phyloP scores from a whole-genome alignment of 2,113 vertebrate genomes.

The Tympanuchus pallidicinctus region DNA sequence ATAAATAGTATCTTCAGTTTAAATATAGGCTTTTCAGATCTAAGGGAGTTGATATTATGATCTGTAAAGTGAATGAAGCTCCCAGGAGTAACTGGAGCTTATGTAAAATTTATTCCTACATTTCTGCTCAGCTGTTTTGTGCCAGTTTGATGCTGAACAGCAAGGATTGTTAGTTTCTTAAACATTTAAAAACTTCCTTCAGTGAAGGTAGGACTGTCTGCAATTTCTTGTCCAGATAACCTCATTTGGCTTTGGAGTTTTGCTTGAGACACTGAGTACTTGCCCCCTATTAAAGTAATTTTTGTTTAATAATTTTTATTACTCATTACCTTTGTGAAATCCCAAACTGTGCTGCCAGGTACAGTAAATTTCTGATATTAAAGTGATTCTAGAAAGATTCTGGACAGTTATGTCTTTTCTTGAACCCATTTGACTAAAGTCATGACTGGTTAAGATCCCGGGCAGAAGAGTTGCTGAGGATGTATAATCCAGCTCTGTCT shows the following conservation, averaged over 20 bases:
- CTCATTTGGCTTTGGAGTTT: constrained; percentile 1
- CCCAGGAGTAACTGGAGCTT: constrained; percentile 46
- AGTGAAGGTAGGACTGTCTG: neutral
- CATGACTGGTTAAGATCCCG: neutral
- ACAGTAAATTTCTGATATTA: neutral
- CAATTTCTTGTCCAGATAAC: neutral
- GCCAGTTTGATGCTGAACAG: constrained; percentile 45
- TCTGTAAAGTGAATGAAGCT: constrained; percentile 61
- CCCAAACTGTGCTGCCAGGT: neutral
- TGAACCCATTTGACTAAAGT: neutral
- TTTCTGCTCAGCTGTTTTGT: constrained; percentile 50
- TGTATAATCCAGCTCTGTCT: neutral
- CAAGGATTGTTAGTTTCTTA: constrained; percentile 25
- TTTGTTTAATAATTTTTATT: neutral
- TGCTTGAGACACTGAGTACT: neutral
- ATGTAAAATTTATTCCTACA: constrained; percentile 58
- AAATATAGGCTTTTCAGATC: constrained; percentile 67
- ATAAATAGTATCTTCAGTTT: constrained; percentile 66
- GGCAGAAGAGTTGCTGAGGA: neutral
- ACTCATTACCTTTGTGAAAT: neutral
- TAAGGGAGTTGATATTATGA: constrained; percentile 60
- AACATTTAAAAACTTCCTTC: constrained; percentile 5
- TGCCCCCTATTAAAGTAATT: neutral
- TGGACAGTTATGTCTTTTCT: neutral
- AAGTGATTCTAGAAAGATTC: neutral